Evolutionary conservation across 2,113 vertebrate species (phyloP), one percentile per base, ranked within the genome.

Genomic region (Hymenochirus boettgeri): DNA sequence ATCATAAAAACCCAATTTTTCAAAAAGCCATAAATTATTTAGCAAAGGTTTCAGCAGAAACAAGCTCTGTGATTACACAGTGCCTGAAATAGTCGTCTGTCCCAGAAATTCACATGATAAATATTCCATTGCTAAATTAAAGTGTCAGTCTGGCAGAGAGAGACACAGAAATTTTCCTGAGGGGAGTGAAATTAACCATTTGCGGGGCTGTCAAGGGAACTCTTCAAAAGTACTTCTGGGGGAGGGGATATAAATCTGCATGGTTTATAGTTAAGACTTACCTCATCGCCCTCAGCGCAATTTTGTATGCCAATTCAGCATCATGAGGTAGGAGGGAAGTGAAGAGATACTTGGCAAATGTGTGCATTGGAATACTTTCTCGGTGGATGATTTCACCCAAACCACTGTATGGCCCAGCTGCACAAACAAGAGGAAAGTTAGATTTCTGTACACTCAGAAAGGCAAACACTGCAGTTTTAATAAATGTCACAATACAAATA

Each of bases 351-450:
- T 97, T 97, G 95, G 95, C 95, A 86, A 93, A 98, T 15, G 95
- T 97, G 89, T 98, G 95, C 95, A 98, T 98, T 79, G 95, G 95
- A 86, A 98, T 93, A 1, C 95, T 98, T 82, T 98, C 95, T 86
- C 95, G 89, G 83, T 97, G 93, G 67, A 94, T 84, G 12, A 97
- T 76, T 83, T 98, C 94, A 12, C 95, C 95, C 76, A 98, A 86
- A 82, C 95, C 95, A 78, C 93, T 97, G 74, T 97, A 97, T 42
- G 94, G 95, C 75, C 95, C 95, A 76, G 92, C 95, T 98, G 81
- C 2, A 3, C 18, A 29, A 22, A 67, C 23, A 67, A 59, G 22
- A 59, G 22, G 47, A 12, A 53, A 6, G 33, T 35, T 1, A 35
- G 33, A 12, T 7, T 35, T 35, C 15, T 35, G 33, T 35, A 35